A percentile compares a stretch with the other conserved stretches of the same genome.
These are phyloP conservation scores for Sitodiplosis mosellana DNA, from an alignment of 1,140 invertebrate species.

Conservation along the genomic window DNA sequence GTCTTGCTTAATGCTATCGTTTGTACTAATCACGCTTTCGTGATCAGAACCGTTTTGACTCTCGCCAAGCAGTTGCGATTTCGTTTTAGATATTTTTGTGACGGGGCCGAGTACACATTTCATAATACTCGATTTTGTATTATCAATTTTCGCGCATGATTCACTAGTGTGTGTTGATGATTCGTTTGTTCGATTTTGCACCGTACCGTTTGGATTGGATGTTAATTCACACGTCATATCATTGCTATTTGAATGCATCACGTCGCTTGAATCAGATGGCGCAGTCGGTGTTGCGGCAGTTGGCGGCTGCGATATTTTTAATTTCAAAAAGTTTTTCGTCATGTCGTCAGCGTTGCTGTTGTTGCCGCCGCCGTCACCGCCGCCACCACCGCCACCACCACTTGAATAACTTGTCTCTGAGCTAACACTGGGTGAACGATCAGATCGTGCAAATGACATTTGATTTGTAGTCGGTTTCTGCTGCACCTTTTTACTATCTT, in stretches of 20 bases:
- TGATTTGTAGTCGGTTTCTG: slow-evolving; percentile 3
- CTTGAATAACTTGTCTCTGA: slow-evolving; percentile 6
- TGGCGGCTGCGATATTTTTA: no score
- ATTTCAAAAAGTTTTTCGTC: no score
- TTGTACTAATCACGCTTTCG: background rate
- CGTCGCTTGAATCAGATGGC: no score
- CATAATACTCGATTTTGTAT: slow-evolving; percentile 51
- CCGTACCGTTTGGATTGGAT: no score
- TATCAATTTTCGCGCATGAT: slow-evolving; percentile 27
- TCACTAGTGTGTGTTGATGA: background rate
- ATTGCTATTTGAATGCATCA: no score
- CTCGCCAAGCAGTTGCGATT: background rate
- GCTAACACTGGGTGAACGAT: slow-evolving; percentile 22
- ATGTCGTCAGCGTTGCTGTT: slow-evolving; percentile 2
- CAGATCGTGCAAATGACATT: slow-evolving; percentile 1
- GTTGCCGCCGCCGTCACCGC: no score
- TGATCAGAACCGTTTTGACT: background rate
- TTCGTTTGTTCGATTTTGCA: no score
- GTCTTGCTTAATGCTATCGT: background rate
- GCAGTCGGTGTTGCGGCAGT: no score
- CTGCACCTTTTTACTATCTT: slow-evolving; percentile 9
- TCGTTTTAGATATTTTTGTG: slow-evolving; percentile 40
- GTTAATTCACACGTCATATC: no score
- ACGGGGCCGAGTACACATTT: slow-evolving; percentile 36
- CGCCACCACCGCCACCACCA: no score